Conservation (phyloP, 2,113 vertebrate species). For the Cephalopterus ornatus region DNA sequence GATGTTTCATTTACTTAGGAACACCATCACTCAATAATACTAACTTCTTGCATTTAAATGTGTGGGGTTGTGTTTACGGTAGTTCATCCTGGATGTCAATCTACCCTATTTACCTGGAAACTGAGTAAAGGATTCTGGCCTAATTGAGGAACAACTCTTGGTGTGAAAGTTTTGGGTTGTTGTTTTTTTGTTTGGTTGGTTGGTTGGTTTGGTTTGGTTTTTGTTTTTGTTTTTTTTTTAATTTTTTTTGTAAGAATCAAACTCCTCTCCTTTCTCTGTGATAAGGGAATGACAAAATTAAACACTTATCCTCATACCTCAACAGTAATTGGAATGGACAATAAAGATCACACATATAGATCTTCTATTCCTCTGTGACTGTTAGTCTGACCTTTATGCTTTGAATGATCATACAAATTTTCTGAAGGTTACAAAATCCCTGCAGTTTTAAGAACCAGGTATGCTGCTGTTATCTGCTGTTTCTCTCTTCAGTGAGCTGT, state of each 20-base stretch:
- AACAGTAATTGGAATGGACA: background rate
- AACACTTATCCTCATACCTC: background rate
- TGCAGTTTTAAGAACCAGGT: background rate
- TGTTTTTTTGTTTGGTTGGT: too few relatives aligned
- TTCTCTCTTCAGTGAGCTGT: background rate
- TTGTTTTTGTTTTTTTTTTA: background rate
- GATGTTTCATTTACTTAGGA: background rate
- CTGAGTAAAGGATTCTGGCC: background rate
- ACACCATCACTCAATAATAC: background rate
- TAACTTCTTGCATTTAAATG: background rate
- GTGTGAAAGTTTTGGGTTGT: too few relatives aligned
- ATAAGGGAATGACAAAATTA: background rate
- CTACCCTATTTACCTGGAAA: background rate
- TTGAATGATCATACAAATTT: background rate
- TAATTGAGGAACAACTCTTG: background rate
- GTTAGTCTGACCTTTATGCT: background rate
- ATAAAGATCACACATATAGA: background rate
- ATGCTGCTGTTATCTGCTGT: background rate
- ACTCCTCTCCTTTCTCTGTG: background rate
- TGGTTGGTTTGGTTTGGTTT: too few relatives aligned
- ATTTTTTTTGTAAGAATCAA: background rate
- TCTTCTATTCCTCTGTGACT: background rate
- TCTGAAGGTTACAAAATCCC: background rate
- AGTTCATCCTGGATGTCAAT: background rate
- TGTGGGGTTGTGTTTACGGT: rapidly evolving